Percentiles rank a stretch among this genome's conserved stretches.
Conservation (phyloP, 2,888 invertebrate genomes). For the Miltochrista miniata region DNA sequence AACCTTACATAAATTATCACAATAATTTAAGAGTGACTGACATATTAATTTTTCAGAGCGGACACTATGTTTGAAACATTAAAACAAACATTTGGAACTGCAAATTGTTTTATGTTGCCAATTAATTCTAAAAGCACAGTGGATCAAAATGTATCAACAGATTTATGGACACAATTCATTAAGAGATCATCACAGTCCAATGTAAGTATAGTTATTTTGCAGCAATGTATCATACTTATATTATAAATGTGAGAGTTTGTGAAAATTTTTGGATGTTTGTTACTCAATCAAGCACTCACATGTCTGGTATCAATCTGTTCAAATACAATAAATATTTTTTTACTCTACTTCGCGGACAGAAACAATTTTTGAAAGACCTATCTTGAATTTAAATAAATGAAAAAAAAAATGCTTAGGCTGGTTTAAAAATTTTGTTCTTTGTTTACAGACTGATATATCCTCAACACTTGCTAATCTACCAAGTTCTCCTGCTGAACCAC, state of each 20-base stretch:
- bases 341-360: too few relatives aligned
- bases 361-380: too few relatives aligned
- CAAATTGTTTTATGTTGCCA: constrained; percentile 94
- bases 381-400: too few relatives aligned
- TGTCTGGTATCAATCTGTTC: too few relatives aligned
- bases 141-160: constrained; percentile 84
- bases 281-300: too few relatives aligned
- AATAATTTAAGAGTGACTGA: neutral
- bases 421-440: too few relatives aligned
- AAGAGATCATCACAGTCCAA: constrained; percentile 81
- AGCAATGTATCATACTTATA: too few relatives aligned
- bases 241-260: too few relatives aligned
- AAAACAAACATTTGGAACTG: constrained; percentile 93
- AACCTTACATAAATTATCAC: neutral
- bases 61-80: constrained; percentile 92
- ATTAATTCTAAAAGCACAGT: constrained; percentile 91
- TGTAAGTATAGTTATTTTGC: constrained; percentile 50
- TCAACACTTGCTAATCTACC: constrained; percentile 49
- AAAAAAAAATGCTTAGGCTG: too few relatives aligned
- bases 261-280: too few relatives aligned
- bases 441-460: constrained; percentile 60
- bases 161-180: constrained; percentile 94
- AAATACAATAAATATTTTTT: too few relatives aligned
- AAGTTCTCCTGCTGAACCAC: constrained; percentile 58
- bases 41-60: constrained; percentile 84